Evolutionary conservation across 2,888 invertebrate genomes (phyloP).

Genomic region (Peribatodes rhomboidaria): DNA sequence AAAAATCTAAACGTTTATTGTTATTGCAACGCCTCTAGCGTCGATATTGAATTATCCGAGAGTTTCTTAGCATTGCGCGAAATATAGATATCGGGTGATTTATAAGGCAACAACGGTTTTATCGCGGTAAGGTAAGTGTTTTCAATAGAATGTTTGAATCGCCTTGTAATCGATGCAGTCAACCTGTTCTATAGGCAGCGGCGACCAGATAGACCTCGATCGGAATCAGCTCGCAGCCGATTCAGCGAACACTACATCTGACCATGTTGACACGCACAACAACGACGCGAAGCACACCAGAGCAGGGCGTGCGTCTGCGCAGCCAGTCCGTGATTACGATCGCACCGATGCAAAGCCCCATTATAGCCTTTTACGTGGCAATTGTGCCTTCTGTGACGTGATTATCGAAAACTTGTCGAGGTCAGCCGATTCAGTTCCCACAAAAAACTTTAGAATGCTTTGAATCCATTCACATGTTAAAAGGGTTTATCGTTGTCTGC

Average conservation of each 20-base stretch:
- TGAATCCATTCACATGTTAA: constrained; percentile 66
- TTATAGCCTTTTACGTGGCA: constrained; percentile 74
- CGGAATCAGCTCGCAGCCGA: constrained; percentile 77
- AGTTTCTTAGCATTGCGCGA: constrained; percentile 36
- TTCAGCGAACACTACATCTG: constrained; percentile 68
- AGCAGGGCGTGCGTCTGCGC: constrained; percentile 20
- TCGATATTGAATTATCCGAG: constrained; percentile 58
- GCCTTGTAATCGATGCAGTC: constrained; percentile 64
- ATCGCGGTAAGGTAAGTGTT: constrained; percentile 26
- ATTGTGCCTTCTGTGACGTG: constrained; percentile 74
- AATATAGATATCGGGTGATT: constrained; percentile 31
- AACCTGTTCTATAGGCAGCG: constrained; percentile 28
- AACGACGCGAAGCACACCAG: constrained; percentile 30
- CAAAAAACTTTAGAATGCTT: constrained; percentile 54
- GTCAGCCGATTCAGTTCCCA: constrained; percentile 68
- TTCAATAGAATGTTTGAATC: constrained; percentile 59
- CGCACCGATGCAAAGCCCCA: constrained; percentile 67
- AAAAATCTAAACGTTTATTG: constrained; percentile 72
- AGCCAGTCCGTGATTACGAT: constrained; percentile 62
- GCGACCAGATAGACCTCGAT: constrained; percentile 77
- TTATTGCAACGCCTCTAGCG: constrained; percentile 65
- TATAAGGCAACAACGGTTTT: constrained; percentile 19
- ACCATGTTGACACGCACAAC: constrained; percentile 64
- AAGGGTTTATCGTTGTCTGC: constrained; percentile 61
- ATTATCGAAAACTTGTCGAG: constrained; percentile 73